Evolutionary conservation across 2,888 invertebrate genomes (phyloP).

Genomic region (Tolmerus cingulatus): DNA sequence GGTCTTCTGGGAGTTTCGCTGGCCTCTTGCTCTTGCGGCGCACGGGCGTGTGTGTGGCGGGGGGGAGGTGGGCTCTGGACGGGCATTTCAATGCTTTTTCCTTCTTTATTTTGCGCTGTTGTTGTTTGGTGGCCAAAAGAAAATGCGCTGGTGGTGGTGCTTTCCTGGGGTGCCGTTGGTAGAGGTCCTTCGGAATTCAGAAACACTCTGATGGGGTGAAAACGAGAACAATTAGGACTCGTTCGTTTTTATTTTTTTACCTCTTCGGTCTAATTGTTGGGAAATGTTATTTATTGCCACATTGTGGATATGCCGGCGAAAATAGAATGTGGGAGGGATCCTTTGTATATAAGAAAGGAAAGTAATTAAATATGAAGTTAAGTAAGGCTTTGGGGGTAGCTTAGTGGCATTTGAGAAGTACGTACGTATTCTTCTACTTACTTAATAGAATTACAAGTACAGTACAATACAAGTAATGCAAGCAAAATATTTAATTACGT

Average conservation of each 20-base stretch:
- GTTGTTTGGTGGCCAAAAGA: background rate
- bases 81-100: background rate
- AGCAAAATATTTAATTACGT: no score
- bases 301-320: slow-evolving; percentile 14
- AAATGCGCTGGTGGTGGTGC: background rate
- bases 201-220: slow-evolving; percentile 45
- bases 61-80: background rate
- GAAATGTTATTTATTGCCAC: slow-evolving; percentile 37
- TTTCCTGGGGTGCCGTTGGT: background rate
- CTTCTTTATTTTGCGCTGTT: background rate
- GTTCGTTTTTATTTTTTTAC: slow-evolving; percentile 32
- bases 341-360: background rate
- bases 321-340: background rate
- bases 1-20: background rate
- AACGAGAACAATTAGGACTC: slow-evolving; percentile 45
- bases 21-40: background rate
- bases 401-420: background rate
- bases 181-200: background rate
- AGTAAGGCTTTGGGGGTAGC: background rate
- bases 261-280: slow-evolving; percentile 5
- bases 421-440: background rate
- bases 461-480: no score
- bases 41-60: background rate
- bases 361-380: background rate
- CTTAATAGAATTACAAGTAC: no score